Evolutionary conservation across 2,113 vertebrate species (phyloP).

Genomic region (Nothocercus julius): DNA sequence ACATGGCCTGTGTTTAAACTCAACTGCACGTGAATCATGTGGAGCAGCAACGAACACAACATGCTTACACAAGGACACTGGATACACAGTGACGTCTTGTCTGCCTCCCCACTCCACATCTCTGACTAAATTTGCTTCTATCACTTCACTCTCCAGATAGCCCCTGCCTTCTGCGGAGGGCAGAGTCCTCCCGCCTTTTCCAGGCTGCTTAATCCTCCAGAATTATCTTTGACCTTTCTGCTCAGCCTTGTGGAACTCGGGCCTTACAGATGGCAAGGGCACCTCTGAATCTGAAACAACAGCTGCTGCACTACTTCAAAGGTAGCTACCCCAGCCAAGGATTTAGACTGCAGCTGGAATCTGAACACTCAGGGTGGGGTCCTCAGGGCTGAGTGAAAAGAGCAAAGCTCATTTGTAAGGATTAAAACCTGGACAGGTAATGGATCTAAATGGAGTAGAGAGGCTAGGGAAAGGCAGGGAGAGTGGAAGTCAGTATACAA

Average conservation of each 20-base stretch:
- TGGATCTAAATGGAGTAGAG: conserved; percentile 47
- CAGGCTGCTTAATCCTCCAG: not conserved
- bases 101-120: not conserved
- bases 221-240: not conserved
- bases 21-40: accelerated
- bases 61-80: accelerated
- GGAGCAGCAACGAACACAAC: not conserved
- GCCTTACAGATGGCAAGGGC: not conserved
- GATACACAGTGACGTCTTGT: accelerated
- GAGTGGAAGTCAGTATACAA: conserved; percentile 66
- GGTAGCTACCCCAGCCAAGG: not conserved
- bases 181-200: not conserved
- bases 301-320: conserved; percentile 56
- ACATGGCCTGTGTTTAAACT: not conserved
- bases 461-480: conserved; percentile 28
- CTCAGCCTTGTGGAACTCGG: not conserved
- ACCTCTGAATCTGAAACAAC: not conserved
- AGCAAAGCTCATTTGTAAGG: conserved; percentile 66
- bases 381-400: conserved; percentile 23
- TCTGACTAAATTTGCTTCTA: not conserved
- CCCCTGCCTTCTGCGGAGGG: not conserved
- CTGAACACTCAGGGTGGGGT: not conserved
- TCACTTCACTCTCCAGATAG: not conserved
- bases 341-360: conserved; percentile 60
- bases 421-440: conserved; percentile 69